These are phyloP conservation scores for crab-eating macaque (Macaca fascicularis) DNA, from an alignment of 2,113 vertebrate genomes.

Conservation along the genomic window T2T-MFA8v1.1 NC_088391.1:39118501-39119000, in stretches of 20 bases:
- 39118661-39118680: constrained; percentile 83
- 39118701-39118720: constrained; percentile 87
- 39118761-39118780: constrained; percentile 87
- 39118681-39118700: constrained; percentile 83
- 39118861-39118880: constrained; percentile 80
- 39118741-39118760: constrained; percentile 89
- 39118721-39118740: constrained; percentile 86
- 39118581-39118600: constrained; percentile 74
- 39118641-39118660: constrained; percentile 85
- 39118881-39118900: constrained; percentile 84
- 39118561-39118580: constrained; percentile 74
- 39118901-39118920: constrained; percentile 70
- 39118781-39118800: constrained; percentile 91
- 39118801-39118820: constrained; percentile 89
- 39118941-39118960: constrained; percentile 73
- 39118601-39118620: constrained; percentile 66
- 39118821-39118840: constrained; percentile 85
- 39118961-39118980: constrained; percentile 76
- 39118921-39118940: constrained; percentile 75
- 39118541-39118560: constrained; percentile 74
- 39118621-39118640: constrained; percentile 73
- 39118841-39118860: constrained; percentile 82
- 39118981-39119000: constrained; percentile 74
- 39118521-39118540: constrained; percentile 69
- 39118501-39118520: constrained; percentile 65